Evolutionary conservation across 2,113 vertebrate species (phyloP), one percentile per base, ranked within the genome.

Genomic region (Trichomycterus rosablanca): DNA sequence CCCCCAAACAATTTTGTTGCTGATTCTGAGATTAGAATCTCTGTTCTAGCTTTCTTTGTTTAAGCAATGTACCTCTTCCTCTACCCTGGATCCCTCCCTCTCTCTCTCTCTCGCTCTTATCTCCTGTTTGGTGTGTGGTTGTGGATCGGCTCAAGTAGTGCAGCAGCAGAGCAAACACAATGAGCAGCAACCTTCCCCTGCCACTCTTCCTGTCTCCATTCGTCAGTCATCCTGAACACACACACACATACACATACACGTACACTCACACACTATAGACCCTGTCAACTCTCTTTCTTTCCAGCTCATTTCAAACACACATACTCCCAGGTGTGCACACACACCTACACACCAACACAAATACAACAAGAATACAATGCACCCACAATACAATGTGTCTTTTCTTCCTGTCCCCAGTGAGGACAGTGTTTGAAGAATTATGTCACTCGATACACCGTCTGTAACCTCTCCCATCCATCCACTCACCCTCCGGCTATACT

Each of bases 201-300:
- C 67, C 42, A 72, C 76, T 59, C 70, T 74, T 75, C 66, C 69
- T 67, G 59, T 37, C 55, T 77, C 67, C 63, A 66, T 72, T 69
- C 49, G 62, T 76, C 45, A 62, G 71, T 65, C 48, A 46, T 68
- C 70, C 66, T 61, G 68, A 40, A 56, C 46, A 44, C 54, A 55
- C 23, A 44, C 57, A 50, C 45, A 43, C 57, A 61, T 50, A 66
- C 48, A 61, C 4, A 50, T 32, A 54, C 32, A 39, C 51, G 39
- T 32, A 48, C 48, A 48, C 28, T 32, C 14, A 1, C 51, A 78
- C 79, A 76, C 75, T 23, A 39, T 23, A 28, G 11, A 50, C n/a
- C 50, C 60, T 65, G 56, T 70, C 61, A 26, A 45, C 43, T 73
- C 19, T 37, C 37, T 58, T 48, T 46, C 28, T 45, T 42, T 53